A percentile compares a stretch with the other conserved stretches of the same genome.
These are phyloP conservation scores for Penaeus indicus DNA, from an alignment of 1,140 invertebrate genomes.

Conservation along the genomic window DNA sequence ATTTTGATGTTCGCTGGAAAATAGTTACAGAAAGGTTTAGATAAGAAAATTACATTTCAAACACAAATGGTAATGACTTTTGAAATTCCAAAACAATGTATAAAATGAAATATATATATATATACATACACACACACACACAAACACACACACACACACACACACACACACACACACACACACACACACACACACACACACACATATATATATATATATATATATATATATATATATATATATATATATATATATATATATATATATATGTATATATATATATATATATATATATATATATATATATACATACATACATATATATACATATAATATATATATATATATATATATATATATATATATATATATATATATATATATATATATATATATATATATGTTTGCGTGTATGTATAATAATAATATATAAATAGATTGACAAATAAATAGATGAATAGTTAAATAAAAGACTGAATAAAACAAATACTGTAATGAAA, in stretches of 20 bases:
- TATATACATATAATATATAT: background rate
- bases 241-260: background rate
- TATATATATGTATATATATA: background rate
- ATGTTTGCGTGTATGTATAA: background rate
- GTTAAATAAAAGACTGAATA: too few relatives aligned
- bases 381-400: conserved; percentile 8
- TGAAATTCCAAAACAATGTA: too few relatives aligned
- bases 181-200: too few relatives aligned
- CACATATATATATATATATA: background rate
- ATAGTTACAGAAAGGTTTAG: too few relatives aligned
- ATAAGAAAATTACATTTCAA: too few relatives aligned
- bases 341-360: conserved; percentile 7
- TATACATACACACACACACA: too few relatives aligned
- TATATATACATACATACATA: background rate
- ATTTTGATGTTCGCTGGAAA: too few relatives aligned
- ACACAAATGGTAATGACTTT: too few relatives aligned
- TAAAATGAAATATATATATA: too few relatives aligned
- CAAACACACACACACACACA: background rate
- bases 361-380: background rate
- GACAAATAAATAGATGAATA: too few relatives aligned
- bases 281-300: background rate
- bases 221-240: background rate
- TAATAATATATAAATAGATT: background rate
- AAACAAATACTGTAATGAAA: too few relatives aligned
- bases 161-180: background rate